These are phyloP conservation scores for Schizopygopsis pylzovi DNA, from an alignment of 2,797 vertebrate species.

Conservation along the genomic window DNA sequence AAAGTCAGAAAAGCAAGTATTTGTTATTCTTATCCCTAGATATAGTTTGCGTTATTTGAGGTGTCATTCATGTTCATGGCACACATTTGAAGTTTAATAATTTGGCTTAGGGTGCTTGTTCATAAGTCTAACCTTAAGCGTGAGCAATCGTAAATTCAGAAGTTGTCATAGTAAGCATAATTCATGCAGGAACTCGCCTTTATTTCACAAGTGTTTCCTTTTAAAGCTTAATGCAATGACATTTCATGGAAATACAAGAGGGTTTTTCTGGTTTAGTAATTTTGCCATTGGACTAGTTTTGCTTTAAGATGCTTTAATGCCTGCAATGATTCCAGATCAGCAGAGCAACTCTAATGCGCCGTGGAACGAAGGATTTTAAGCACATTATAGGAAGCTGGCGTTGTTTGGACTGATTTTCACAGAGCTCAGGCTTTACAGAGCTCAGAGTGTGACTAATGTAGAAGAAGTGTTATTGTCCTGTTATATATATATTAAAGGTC, in stretches of 20 bases:
- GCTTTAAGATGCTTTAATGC: constrained; percentile 35
- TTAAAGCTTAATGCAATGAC: not conserved
- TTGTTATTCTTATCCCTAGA: not conserved
- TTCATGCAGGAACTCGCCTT: not conserved
- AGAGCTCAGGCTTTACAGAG: constrained; percentile 22
- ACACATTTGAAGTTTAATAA: not conserved
- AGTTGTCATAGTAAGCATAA: not conserved
- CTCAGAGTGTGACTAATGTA: constrained; percentile 24
- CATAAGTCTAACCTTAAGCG: not conserved
- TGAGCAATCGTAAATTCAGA: not conserved
- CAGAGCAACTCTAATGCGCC: constrained; percentile 21
- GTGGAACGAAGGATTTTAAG: constrained; percentile 26
- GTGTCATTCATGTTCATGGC: not conserved
- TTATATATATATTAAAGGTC: constrained; percentile 12
- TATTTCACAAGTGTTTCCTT: constrained; percentile 13
- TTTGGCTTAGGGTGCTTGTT: not conserved
- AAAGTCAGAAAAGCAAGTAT: not conserved
- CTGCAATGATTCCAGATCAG: constrained; percentile 32
- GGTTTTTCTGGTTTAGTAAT: constrained; percentile 13
- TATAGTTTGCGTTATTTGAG: not conserved
- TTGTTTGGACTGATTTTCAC: constrained; percentile 16
- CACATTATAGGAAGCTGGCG: not conserved
- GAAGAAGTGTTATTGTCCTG: constrained; percentile 27
- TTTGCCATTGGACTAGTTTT: constrained; percentile 11
- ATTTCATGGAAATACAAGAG: constrained; percentile 11